phyloP scores from a whole-genome alignment of 1,140 invertebrate species.

The Temnothorax curvispinosus region DNA sequence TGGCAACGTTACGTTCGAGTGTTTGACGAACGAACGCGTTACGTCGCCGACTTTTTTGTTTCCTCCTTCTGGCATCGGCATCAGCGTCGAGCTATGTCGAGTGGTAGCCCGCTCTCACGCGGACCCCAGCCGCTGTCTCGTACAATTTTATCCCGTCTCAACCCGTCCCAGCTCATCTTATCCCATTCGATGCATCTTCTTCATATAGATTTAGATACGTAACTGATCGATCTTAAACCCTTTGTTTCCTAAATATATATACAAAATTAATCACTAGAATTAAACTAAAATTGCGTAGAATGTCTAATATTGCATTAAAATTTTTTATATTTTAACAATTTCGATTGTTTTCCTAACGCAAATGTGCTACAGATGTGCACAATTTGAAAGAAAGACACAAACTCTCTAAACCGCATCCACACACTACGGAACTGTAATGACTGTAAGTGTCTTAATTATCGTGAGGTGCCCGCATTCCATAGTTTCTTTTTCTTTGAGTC shows the following conservation, averaged over 20 bases:
- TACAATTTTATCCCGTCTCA: conserved; percentile 23
- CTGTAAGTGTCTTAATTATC: conserved; percentile 61
- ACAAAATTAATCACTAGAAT: neutral
- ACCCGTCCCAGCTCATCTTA: conserved; percentile 4
- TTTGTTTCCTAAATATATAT: neutral
- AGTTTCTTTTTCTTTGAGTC: conserved; percentile 44
- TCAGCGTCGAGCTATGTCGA: conserved; percentile 82
- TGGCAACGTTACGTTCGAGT: conserved; percentile 80
- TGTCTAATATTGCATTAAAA: neutral
- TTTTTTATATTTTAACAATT: neutral
- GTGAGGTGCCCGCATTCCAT: neutral
- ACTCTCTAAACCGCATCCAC: neutral
- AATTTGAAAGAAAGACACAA: neutral
- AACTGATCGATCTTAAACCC: neutral
- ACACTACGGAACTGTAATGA: neutral
- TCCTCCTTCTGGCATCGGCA: conserved; percentile 79
- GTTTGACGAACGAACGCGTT: conserved; percentile 79
- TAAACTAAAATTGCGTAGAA: neutral
- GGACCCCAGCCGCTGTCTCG: conserved; percentile 69
- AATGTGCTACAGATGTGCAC: neutral
- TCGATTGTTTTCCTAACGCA: neutral
- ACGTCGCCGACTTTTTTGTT: conserved; percentile 75
- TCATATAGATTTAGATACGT: neutral
- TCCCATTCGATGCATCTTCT: conserved; percentile 14
- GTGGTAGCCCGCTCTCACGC: conserved; percentile 77